Evolutionary conservation across 1,140 invertebrate genomes (phyloP).

Genomic region (Drosophila insularis): DNA sequence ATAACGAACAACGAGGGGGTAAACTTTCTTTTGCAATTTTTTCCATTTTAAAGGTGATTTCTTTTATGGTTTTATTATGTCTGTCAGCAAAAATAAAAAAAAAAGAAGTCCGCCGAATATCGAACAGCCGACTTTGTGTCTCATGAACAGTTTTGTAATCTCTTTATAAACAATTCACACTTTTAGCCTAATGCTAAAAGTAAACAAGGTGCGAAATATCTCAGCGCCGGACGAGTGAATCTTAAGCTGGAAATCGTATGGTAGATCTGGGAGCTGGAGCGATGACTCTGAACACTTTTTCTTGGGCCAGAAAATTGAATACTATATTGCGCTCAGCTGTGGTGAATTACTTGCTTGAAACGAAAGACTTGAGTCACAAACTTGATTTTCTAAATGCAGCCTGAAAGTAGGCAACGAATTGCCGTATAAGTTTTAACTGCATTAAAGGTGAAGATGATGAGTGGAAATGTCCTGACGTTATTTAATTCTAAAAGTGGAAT

Average conservation of each 20-base stretch:
- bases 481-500: too few species aligned
- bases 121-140: slow-evolving; percentile 38
- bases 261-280: neutral
- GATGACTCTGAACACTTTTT: neutral
- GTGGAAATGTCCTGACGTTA: too few species aligned
- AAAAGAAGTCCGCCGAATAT: slow-evolving; percentile 42
- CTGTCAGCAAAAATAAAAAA: slow-evolving; percentile 37
- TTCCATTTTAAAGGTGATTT: slow-evolving; percentile 44
- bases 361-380: slow-evolving; percentile 47
- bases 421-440: too few species aligned
- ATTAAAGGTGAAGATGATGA: too few species aligned
- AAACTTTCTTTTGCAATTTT: slow-evolving; percentile 71
- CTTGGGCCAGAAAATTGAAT: neutral
- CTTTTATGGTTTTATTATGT: slow-evolving; percentile 71
- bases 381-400: slow-evolving; percentile 21
- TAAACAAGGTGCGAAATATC: slow-evolving; percentile 80
- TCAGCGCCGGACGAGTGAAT: slow-evolving; percentile 18
- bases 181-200: slow-evolving; percentile 68
- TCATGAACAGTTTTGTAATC: slow-evolving; percentile 66
- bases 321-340: neutral
- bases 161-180: slow-evolving; percentile 81
- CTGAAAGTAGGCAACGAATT: slow-evolving; percentile 15
- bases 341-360: slow-evolving; percentile 14
- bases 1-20: neutral
- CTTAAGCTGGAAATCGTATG: neutral